phyloP scores from a whole-genome alignment of 2,113 vertebrate genomes.

The Erythrocercus mccallii region DNA sequence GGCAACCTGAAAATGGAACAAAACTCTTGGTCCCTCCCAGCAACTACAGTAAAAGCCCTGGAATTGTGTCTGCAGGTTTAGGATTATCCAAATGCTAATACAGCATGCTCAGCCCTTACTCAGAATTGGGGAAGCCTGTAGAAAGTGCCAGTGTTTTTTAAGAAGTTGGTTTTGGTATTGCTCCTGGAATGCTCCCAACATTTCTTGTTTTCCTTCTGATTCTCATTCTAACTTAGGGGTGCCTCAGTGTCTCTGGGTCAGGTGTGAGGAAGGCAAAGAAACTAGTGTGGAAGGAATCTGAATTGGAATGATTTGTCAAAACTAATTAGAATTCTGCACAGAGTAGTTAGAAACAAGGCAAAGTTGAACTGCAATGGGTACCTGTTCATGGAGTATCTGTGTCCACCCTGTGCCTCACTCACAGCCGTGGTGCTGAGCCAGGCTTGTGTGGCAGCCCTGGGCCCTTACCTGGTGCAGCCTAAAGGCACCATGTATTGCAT shows the following conservation, averaged over 20 bases:
- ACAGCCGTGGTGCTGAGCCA: not conserved
- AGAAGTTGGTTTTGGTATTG: not conserved
- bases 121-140: not conserved
- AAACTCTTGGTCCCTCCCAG: not conserved
- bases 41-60: not conserved
- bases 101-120: not conserved
- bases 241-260: not conserved
- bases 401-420: fast-evolving
- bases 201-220: not conserved
- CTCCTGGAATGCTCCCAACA: not conserved
- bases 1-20: not conserved
- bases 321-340: not conserved
- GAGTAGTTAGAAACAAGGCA: not conserved
- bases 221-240: not conserved
- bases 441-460: not conserved
- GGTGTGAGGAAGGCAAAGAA: not conserved
- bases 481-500: not conserved
- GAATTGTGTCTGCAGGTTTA: not conserved
- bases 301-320: not conserved
- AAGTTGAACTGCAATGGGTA: not conserved
- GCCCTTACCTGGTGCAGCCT: not conserved
- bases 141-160: not conserved
- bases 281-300: not conserved
- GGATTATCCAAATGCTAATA: not conserved
- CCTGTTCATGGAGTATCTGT: fast-evolving